Evolutionary conservation across 2,888 invertebrate genomes (phyloP), one percentile per base, ranked within the genome.

Genomic region (Pollenia labialis): DNA sequence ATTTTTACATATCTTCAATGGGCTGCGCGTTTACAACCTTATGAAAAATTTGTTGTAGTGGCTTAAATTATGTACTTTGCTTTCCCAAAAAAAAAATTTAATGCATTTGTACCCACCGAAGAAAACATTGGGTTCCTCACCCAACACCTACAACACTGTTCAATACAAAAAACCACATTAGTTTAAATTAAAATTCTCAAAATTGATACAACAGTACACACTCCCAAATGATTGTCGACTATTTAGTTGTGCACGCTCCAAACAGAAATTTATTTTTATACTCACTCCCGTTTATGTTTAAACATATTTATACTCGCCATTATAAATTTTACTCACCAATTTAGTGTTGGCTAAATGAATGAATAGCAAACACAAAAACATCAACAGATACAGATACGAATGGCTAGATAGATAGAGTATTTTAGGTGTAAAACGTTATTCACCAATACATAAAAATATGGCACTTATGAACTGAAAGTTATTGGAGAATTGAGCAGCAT

Each of bases 401-500:
- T 42, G 23, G 32, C 32, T 42, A 42, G 40, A 50, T 68, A 66
- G 71, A 77, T 68, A 72, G 66, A 80, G 81, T 75, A 76, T 52
- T 32, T 76, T 64, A 69, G 48, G 60, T 71, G 69, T 50, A 60
- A 75, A 52, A 75, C 48, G 16, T 6, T 12, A 42, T 23, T 11
- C 6, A 44, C 12, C 32, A 32, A 54, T 16, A 46, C 18, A 66
- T 16, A 11, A 1, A 11, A 58, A 81, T 87, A 72, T 82, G 87
- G 42, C 68, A 81, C 40, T 72, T 81, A 56, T 81, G 54, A 81
- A 74, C 75, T 62, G 82, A 88, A 85, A 88, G 85, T 88, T 87
- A 79, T 77, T 85, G 82, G 85, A 81, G 84, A 86, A 83, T 77
- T 72, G 85, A 80, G 85, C 66, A 68, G 76, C 86, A 76, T 85